Percentiles rank a stretch among this genome's conserved stretches.
Conservation (phyloP, 2,113 vertebrate species). For the Pelecanoides urinatrix region DNA sequence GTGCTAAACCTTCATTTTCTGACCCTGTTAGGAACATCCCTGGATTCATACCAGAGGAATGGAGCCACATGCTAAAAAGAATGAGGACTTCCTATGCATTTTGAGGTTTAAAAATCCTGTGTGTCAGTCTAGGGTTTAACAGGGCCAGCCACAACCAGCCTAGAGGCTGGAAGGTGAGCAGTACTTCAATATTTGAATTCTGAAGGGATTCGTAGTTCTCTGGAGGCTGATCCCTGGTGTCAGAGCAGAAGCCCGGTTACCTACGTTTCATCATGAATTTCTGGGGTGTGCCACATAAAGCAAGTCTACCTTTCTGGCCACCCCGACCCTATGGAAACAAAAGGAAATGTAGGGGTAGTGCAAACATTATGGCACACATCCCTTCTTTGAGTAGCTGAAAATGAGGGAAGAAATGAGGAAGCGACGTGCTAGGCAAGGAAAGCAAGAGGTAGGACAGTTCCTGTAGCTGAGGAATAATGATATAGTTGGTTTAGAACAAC, state of each 20-base stretch:
- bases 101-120: background rate
- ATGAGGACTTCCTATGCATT: background rate
- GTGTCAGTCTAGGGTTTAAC: background rate
- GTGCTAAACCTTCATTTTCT: background rate
- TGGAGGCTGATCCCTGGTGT: background rate
- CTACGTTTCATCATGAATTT: background rate
- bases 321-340: background rate
- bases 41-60: background rate
- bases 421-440: background rate
- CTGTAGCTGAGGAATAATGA: background rate
- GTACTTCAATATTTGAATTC: background rate
- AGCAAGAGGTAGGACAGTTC: background rate
- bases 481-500: background rate
- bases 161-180: no score
- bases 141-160: background rate
- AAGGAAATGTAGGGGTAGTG: background rate
- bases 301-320: background rate
- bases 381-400: background rate
- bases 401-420: background rate
- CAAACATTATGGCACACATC: background rate
- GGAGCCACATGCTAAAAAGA: background rate
- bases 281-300: background rate
- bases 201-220: background rate
- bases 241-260: background rate
- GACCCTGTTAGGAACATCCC: background rate